Evolutionary conservation across 2,888 invertebrate species (phyloP), one percentile per base, ranked within the genome.

Genomic region (Rhaphigaster nebulosa): DNA sequence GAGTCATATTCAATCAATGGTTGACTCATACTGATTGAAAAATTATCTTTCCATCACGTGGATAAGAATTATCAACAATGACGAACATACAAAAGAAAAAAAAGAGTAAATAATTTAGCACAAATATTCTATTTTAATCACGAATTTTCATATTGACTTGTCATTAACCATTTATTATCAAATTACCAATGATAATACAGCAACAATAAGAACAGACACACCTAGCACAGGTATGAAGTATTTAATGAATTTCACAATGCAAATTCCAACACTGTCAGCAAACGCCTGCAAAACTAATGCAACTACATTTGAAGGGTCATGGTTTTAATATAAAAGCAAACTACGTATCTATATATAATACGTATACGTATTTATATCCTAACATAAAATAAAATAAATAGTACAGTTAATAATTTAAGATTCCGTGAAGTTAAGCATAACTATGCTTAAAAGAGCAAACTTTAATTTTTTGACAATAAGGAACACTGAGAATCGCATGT

Each of bases 1-100:
- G 88, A 88, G 56, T 88, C 88, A 88, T 26, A 65, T 41, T 60
- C 26, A 56, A 88, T 88, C 88, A 88, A 88, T 88, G 20, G 41
- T 88, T 88, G 88, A 88, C 60, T 88, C 88, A 88, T 88, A n/a
- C 65, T 12, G 18, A 38, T 6, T 50, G 13, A 60, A 88, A 29
- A n/a, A 41, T 45, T 45, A n/a, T 84, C 45, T 23, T 60, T 6
- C 23, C 38, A n/a, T 56, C 88, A 88, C 38, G 65, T 88, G 60
- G 65, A n/a, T 15, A 29, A 38, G 13, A n/a, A 4, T 76, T 18
- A 70, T 41, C 41, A 29, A 29, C 18, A 38, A 34, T 70, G 34
- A 65, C n/a, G 2, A 65, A 29, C n/a, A n/a, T 12, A 6, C n/a
- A 60, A n/a, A 13, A 29, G 1, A 0, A 20, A 15, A 29, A 15